phyloP scores from a whole-genome alignment of 1,140 invertebrate genomes.

The Drosophila burlai region DNA sequence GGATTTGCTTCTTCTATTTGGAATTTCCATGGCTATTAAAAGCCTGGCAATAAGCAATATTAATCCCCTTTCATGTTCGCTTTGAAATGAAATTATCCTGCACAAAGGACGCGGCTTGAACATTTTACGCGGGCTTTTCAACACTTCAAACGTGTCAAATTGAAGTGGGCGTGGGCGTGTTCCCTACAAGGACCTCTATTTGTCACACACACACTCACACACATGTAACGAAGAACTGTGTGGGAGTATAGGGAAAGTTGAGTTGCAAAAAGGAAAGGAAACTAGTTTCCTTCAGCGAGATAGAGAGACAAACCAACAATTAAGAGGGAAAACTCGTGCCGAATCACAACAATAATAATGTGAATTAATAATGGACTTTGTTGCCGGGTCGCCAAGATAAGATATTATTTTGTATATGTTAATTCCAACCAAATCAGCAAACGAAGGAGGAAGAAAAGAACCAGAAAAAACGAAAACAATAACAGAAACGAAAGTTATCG shows the following conservation, averaged over 20 bases:
- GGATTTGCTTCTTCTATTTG: conserved; percentile 7
- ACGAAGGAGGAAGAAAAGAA: neutral
- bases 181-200: conserved; percentile 25
- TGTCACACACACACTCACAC: conserved; percentile 42
- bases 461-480: conserved; percentile 18
- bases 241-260: neutral
- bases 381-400: conserved; percentile 23
- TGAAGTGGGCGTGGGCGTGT: conserved; percentile 52
- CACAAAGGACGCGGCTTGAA: conserved; percentile 29
- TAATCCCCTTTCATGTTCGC: conserved; percentile 51
- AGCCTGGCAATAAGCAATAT: conserved; percentile 34
- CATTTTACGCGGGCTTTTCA: conserved; percentile 52
- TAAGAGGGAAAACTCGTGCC: neutral
- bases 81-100: conserved; percentile 47
- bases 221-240: neutral
- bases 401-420: conserved; percentile 32
- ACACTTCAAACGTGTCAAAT: conserved; percentile 61
- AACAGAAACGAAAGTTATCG: conserved; percentile 50
- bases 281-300: neutral
- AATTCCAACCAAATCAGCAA: conserved; percentile 45
- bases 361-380: conserved; percentile 31
- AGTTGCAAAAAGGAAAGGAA: conserved; percentile 20
- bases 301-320: neutral
- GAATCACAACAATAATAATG: conserved; percentile 28
- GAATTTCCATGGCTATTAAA: conserved; percentile 45